phyloP scores from a whole-genome alignment of 2,113 vertebrate species.

The Cariama cristata region DNA sequence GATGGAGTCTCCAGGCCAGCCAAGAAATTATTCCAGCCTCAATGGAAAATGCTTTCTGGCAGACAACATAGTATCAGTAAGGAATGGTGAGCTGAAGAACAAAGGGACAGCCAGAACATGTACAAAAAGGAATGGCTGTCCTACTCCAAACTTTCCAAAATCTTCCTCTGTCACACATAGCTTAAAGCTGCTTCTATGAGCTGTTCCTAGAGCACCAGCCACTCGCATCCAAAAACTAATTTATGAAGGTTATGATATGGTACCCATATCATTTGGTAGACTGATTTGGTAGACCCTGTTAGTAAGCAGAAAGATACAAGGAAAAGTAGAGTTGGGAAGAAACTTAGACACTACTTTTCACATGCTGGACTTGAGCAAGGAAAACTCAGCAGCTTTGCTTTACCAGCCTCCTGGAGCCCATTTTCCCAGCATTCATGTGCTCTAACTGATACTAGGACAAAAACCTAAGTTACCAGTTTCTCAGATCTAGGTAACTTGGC shows the following conservation, averaged over 20 bases:
- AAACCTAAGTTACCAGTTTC: neutral
- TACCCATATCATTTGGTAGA: neutral
- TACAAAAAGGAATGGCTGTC: neutral
- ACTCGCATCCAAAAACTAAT: neutral
- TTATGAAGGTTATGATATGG: neutral
- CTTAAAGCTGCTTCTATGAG: neutral
- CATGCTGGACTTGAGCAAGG: neutral
- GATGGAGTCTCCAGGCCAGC: neutral
- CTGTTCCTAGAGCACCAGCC: neutral
- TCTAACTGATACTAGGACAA: neutral
- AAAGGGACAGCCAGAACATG: neutral
- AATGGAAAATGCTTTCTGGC: neutral
- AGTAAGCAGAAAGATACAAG: neutral
- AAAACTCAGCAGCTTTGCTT: neutral
- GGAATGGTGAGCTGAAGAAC: neutral
- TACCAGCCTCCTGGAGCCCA: neutral
- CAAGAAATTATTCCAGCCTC: neutral
- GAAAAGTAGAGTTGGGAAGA: neutral
- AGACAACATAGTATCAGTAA: neutral
- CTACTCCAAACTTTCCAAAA: neutral
- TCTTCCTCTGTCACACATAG: neutral
- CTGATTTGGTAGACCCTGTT: neutral
- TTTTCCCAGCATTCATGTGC: neutral
- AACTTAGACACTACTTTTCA: neutral
- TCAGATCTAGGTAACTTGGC: neutral